Conservation (phyloP, 2,888 invertebrate genomes). For the Piscicola geometra region DNA sequence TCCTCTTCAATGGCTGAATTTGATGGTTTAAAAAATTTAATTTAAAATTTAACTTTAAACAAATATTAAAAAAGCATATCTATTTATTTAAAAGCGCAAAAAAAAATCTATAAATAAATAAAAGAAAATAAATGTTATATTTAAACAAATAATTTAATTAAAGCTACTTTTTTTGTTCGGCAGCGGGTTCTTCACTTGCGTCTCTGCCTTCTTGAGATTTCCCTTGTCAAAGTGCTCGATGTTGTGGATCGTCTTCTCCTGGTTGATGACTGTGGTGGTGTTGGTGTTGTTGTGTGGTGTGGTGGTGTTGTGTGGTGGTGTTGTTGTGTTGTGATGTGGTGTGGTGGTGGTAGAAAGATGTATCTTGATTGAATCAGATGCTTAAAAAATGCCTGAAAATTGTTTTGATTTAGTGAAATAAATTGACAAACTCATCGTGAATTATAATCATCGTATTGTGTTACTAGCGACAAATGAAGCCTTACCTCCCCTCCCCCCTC, state of each 20-base stretch:
- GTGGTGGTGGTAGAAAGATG: too few species aligned
- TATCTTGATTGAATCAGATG: too few species aligned
- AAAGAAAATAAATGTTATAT: background rate
- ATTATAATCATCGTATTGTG: too few species aligned
- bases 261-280: constrained; percentile 24
- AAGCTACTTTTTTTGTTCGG: constrained; percentile 42
- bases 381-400: too few species aligned
- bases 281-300: too few species aligned
- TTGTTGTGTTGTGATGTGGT: too few species aligned
- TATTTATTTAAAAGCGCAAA: background rate
- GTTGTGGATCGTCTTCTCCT: constrained; percentile 36
- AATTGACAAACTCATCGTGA: too few species aligned
- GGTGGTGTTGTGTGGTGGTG: too few species aligned
- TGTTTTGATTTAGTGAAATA: too few species aligned
- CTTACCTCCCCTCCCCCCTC: too few species aligned
- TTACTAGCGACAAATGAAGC: too few species aligned
- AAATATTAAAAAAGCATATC: background rate
- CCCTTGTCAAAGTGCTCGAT: constrained; percentile 42
- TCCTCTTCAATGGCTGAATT: constrained; percentile 36
- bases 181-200: constrained; percentile 43
- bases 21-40: too few species aligned
- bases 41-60: background rate
- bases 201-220: constrained; percentile 39
- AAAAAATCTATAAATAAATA: background rate
- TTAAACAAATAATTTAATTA: background rate